Conservation (phyloP, 2,888 invertebrate genomes). For the Aelia acuminata region DNA sequence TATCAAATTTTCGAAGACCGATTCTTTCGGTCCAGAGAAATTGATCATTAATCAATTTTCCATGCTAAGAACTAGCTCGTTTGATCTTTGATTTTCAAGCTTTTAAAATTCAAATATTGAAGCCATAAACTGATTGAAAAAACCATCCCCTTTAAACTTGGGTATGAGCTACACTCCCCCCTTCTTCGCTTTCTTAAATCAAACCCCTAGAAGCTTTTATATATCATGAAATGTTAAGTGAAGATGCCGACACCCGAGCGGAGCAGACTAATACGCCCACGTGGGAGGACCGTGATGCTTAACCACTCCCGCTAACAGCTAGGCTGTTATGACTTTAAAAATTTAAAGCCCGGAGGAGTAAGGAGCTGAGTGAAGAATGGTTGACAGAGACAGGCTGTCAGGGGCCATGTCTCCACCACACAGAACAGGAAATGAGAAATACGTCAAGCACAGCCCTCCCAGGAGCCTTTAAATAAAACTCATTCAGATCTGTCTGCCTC, state of each 20-base stretch:
- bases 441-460: constrained; percentile 44
- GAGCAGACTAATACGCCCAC: background rate
- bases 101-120: too few relatives aligned
- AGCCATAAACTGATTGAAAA: too few relatives aligned
- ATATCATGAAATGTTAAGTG: constrained; percentile 29
- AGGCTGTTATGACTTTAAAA: constrained; percentile 35
- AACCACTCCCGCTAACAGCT: constrained; percentile 12
- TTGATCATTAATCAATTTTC: too few relatives aligned
- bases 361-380: constrained; percentile 17
- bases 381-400: constrained; percentile 43
- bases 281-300: background rate
- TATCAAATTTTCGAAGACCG: too few relatives aligned
- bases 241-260: background rate
- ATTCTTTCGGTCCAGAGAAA: too few relatives aligned
- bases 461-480: constrained; percentile 54
- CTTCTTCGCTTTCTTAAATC: background rate
- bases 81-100: too few relatives aligned
- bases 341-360: constrained; percentile 43
- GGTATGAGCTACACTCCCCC: background rate
- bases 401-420: constrained; percentile 31
- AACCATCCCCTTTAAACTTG: background rate
- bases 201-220: background rate
- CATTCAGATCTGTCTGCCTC: constrained; percentile 44
- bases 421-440: constrained; percentile 55
- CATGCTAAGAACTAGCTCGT: too few relatives aligned